Evolutionary conservation across 2,797 vertebrate genomes (phyloP).

Genomic region (Callimico goeldii): DNA sequence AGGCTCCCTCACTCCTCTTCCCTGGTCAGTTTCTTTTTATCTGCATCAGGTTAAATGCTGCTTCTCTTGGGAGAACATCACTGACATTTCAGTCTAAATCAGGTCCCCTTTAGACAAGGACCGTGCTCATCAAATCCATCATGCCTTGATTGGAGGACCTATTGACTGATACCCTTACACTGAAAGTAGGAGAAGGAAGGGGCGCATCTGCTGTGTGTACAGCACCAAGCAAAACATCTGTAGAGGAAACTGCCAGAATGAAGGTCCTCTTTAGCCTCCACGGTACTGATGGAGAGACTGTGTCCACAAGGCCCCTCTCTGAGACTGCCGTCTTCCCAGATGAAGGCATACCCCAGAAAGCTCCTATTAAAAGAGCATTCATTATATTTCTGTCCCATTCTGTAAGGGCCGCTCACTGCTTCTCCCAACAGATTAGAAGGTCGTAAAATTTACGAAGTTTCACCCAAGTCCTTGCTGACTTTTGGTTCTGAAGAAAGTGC

Average conservation of each 20-base stretch:
- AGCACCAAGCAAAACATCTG: neutral
- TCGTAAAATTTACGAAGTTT: neutral
- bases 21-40: no score
- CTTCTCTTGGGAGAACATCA: neutral
- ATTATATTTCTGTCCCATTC: neutral
- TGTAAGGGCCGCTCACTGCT: no score
- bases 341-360: neutral
- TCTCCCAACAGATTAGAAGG: neutral
- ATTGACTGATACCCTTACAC: rapidly evolving
- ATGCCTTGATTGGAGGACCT: no score
- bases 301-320: no score
- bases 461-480: neutral
- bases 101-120: neutral
- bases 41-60: no score
- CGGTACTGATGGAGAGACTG: neutral
- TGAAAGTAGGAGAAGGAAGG: neutral
- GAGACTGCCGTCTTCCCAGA: neutral
- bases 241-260: neutral
- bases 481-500: neutral
- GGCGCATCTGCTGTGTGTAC: neutral
- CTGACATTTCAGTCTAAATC: neutral
- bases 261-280: neutral
- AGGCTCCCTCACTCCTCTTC: neutral
- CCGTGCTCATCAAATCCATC: neutral
- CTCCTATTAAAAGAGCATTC: neutral